A percentile compares a stretch with the other conserved stretches of the same genome.
Conservation (phyloP, 2,113 vertebrate species). For the Cyprinus carpio region DNA sequence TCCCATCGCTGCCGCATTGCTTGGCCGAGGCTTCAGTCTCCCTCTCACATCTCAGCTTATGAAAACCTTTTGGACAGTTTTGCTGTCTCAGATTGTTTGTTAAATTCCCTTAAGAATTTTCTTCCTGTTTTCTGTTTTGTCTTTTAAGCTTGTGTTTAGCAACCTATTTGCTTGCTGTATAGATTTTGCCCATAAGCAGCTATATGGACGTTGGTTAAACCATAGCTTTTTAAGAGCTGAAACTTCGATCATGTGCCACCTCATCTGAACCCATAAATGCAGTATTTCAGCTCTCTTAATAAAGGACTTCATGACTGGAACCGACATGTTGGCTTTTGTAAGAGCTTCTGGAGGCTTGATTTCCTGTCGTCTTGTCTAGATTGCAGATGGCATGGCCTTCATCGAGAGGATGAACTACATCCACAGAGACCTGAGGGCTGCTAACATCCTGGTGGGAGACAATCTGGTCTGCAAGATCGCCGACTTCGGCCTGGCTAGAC, state of each 20-base stretch:
- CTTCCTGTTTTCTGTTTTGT: not conserved
- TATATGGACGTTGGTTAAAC: not conserved
- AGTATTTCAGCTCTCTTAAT: not conserved
- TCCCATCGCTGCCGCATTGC: not conserved
- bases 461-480: constrained; percentile 98
- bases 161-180: not conserved
- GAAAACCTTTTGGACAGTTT: not conserved
- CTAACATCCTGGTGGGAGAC: constrained; percentile 97
- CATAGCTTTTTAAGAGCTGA: not conserved
- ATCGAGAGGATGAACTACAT: constrained; percentile 99
- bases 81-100: not conserved
- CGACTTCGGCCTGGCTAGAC: constrained; percentile 95
- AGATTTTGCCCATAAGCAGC: not conserved
- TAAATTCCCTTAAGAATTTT: not conserved
- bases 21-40: constrained; percentile 31
- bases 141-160: not conserved
- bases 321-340: not conserved
- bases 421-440: constrained; percentile 95
- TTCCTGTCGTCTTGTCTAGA: constrained; percentile 70
- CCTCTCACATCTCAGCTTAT: constrained; percentile 7
- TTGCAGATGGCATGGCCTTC: constrained; percentile 98
- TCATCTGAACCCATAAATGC: not conserved
- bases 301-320: not conserved
- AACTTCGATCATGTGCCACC: not conserved
- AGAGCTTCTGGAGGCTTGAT: not conserved